Base-by-base conservation (phyloP, 2,797 vertebrate genomes). In the Microctenopoma stevenorrisi region DNA sequence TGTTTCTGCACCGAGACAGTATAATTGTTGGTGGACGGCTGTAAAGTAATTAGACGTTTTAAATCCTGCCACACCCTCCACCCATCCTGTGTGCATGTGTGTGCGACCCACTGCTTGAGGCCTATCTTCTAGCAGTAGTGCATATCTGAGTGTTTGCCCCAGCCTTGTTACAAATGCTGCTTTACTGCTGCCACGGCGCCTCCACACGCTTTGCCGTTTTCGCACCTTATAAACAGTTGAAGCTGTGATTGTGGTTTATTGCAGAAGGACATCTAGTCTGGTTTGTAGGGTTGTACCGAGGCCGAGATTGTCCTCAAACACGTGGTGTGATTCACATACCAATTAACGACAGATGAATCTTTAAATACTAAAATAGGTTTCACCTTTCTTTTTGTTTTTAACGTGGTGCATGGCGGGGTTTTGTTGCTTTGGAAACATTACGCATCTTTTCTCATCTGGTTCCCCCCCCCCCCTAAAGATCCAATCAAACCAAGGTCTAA, bases 41-140 rank as follows among this genome's bases (percentile, higher is more conserved):
- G 94, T 98, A 99, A 98, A 99, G 94, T 95, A 94, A 98, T 98
- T 96, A 89, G 85, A 93, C 93, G 93, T 96, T 97, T 96, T 94
- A 95, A 94, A 73, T 84, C 54, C 51, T 57, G 43, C 37, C 37
- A 42, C 3, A 9, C 5, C 40, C 48, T 15, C 1, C 43, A 15
- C 86, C 18, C 40, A 25, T 7, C 8, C 26, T 10, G 1, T 48
- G 46, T 56, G 51, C 68, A 55, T 58, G 58, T 8, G 42, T 53
- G 40, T n/a, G 13, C 26, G 2, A 3, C 25, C 26, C 49, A 14
- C 18, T 51, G 51, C 15, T 43, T 12, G 16, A 37, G 57, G 26
- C 38, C 74, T 58, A 60, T 69, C 47, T 59, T 40, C 30, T 33
- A 76, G 43, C 47, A 54, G 52, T 74, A 35, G 81, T 62, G 42